These are phyloP conservation scores for Habrosyne pyritoides DNA, from an alignment of 2,888 invertebrate species.

Conservation along the genomic window DNA sequence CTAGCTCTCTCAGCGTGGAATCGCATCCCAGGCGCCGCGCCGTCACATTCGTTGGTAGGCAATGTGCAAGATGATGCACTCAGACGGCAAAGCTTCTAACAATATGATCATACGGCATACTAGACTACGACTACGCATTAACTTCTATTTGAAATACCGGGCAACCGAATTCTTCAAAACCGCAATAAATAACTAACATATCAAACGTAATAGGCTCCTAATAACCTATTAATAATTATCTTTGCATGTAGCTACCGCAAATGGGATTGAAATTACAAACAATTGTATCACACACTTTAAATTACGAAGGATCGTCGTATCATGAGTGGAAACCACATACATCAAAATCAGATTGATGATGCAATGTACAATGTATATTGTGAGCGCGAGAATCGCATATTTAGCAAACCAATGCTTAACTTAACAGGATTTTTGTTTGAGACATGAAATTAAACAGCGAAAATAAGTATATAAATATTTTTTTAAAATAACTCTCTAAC, in stretches of 20 bases:
- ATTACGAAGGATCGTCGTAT: slow-evolving; percentile 64
- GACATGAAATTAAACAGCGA: slow-evolving; percentile 63
- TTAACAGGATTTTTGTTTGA: slow-evolving; percentile 58
- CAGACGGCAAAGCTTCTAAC: slow-evolving; percentile 69
- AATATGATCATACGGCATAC: slow-evolving; percentile 61
- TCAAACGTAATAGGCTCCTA: slow-evolving; percentile 61
- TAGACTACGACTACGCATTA: slow-evolving; percentile 62
- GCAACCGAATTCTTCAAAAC: slow-evolving; percentile 68
- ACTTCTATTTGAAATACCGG: slow-evolving; percentile 65
- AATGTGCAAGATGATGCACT: slow-evolving; percentile 58
- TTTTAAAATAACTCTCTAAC: slow-evolving; percentile 77
- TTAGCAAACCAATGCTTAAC: slow-evolving; percentile 57
- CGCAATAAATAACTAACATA: slow-evolving; percentile 73
- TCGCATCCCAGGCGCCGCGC: slow-evolving; percentile 13
- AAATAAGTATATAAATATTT: slow-evolving; percentile 73
- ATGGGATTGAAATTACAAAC: slow-evolving; percentile 66
- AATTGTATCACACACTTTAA: slow-evolving; percentile 78
- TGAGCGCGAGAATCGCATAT: slow-evolving; percentile 50
- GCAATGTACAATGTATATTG: slow-evolving; percentile 46
- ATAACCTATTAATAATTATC: slow-evolving; percentile 46
- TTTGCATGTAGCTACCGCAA: slow-evolving; percentile 75
- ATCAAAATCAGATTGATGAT: slow-evolving; percentile 41
- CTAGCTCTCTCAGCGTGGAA: background rate
- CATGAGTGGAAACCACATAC: slow-evolving; percentile 48
- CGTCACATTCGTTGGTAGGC: slow-evolving; percentile 19